These are phyloP conservation scores for Pollenia labialis DNA, from an alignment of 2,888 invertebrate genomes.

Conservation along the genomic window DNA sequence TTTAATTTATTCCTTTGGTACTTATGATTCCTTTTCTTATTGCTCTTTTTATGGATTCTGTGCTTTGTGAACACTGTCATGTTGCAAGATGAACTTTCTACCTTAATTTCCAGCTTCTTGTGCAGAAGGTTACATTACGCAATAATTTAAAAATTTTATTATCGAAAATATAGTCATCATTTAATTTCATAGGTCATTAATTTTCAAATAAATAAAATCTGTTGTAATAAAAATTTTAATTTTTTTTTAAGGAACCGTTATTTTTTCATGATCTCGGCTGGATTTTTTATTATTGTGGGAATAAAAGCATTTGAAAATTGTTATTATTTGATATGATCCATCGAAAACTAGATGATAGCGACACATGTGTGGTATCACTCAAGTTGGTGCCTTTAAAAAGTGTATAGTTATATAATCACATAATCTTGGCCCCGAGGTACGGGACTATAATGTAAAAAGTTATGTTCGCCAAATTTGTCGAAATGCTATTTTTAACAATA, in stretches of 20 bases:
- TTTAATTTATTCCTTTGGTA: conserved; percentile 55
- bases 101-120: conserved; percentile 42
- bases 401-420: too few species aligned
- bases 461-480: too few species aligned
- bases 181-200: conserved; percentile 71
- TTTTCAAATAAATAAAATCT: conserved; percentile 39
- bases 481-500: too few species aligned
- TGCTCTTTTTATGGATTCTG: conserved; percentile 69
- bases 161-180: conserved; percentile 60
- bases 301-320: too few species aligned
- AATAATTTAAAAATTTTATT: conserved; percentile 35
- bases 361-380: too few species aligned
- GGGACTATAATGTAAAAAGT: too few species aligned
- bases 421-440: too few species aligned
- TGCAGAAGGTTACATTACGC: conserved; percentile 49
- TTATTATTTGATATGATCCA: too few species aligned
- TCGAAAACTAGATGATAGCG: too few species aligned
- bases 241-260: conserved; percentile 45
- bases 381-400: too few species aligned
- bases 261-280: not conserved
- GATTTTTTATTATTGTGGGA: too few species aligned
- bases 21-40: conserved; percentile 48
- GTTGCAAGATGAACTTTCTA: conserved; percentile 59
- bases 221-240: conserved; percentile 5
- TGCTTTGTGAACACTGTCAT: conserved; percentile 10